Evolutionary conservation across 2,888 invertebrate genomes (phyloP), one percentile per base, ranked within the genome.

Genomic region (Marasmarcha lunaedactyla): DNA sequence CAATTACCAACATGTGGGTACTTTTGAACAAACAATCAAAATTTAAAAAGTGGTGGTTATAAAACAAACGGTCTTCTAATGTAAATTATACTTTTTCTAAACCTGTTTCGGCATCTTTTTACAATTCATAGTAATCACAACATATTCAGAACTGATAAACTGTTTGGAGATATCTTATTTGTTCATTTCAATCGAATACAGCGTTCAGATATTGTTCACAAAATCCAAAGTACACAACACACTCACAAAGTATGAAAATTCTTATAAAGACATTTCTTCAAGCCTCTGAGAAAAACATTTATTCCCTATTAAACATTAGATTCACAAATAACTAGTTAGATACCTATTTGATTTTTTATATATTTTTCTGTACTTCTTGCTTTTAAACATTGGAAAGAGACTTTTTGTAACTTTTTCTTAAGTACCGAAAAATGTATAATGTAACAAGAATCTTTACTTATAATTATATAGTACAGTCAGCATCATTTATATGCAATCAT

Each of bases 401-500:
- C 46, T 48, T 44, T 51, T 60, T 59, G 57, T 65, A 61, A 64
- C 57, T 50, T 54, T 59, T 7, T 20, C 7, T 74, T 74, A 73
- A 72, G 73, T 74, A 73, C 72, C 55, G 63, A 69, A 64, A 61
- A 9, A 11, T 63, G 62, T 66, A 69, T 60, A 66, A 63, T 68
- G 46, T 41, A 42, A 42, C 43, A 42, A 43, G 40, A 40, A 33
- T 37, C 40, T 46, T 30, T 30, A 30, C 30, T 30, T 30, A 30
- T 30, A 7, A n/a, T 9, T 30, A 30, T 30, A 30, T 2, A 20
- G 30, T 30, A 30, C 30, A 9, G 30, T 30, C 30, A 30, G 30
- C 30, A 30, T 30, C 30, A 30, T 30, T 7, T 30, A 20, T 30
- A 30, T 30, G 4, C n/a, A 7, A 20, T 5, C 20, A n/a, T n/a